A percentile compares a stretch with the other conserved stretches of the same genome.
These are phyloP conservation scores for Xiphophorus couchianus DNA, from an alignment of 2,113 vertebrate species.

Conservation along the genomic window DNA sequence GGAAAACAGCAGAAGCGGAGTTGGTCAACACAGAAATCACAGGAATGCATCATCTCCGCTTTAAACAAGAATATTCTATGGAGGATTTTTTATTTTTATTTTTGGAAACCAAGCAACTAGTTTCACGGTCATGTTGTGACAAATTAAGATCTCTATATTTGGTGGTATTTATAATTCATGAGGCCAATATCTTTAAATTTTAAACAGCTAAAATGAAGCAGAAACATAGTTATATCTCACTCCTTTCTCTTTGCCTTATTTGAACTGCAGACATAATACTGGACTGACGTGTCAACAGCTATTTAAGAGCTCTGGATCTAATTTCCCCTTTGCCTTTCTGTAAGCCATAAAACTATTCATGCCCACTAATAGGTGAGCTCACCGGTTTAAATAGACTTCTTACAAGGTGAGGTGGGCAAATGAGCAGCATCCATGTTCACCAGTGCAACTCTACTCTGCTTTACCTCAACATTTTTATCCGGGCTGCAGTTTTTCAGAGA, in stretches of 20 bases:
- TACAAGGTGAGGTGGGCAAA: neutral
- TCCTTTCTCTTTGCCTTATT: neutral
- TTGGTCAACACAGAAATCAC: neutral
- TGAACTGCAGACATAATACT: neutral
- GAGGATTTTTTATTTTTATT: too few species aligned
- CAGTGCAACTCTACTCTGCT: neutral
- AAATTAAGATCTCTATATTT: neutral
- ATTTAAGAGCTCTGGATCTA: too few species aligned
- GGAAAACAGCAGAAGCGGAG: slow-evolving; percentile 2
- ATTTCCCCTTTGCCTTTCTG: neutral
- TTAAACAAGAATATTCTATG: neutral
- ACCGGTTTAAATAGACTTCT: neutral
- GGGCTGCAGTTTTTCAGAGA: neutral
- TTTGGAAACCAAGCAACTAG: neutral
- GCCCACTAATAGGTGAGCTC: neutral
- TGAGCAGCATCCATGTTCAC: neutral
- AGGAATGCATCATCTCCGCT: slow-evolving; percentile 1
- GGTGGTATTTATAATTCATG: too few species aligned
- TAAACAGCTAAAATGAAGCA: neutral
- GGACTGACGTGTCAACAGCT: neutral
- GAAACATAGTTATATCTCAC: neutral
- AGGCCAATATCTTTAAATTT: too few species aligned
- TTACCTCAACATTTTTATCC: neutral
- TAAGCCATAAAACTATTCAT: neutral
- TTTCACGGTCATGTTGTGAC: neutral